Evolutionary conservation across 2,888 invertebrate genomes (phyloP).

Genomic region (Leucophenga montana): DNA sequence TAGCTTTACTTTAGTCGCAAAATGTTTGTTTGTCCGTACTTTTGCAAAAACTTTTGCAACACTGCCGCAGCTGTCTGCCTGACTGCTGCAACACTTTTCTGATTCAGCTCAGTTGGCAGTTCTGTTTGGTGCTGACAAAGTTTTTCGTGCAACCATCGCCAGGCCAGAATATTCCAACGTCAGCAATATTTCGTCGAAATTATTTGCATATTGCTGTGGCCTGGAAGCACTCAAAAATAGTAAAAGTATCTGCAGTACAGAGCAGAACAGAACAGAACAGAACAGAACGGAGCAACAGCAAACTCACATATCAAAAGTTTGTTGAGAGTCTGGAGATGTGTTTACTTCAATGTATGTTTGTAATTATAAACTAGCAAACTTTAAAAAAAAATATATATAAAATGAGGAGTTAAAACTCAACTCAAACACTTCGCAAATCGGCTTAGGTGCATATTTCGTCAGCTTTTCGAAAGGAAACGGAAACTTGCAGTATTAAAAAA

Average conservation of each 20-base stretch:
- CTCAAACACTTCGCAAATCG: not conserved
- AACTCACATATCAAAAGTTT: constrained; percentile 13
- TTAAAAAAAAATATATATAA: not conserved
- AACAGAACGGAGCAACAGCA: not conserved
- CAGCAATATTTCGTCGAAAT: constrained; percentile 27
- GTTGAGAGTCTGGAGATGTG: not conserved
- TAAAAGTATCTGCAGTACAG: too few species aligned
- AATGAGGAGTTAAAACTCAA: not conserved
- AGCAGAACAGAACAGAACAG: not conserved
- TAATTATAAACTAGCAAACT: constrained; percentile 19
- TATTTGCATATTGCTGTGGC: constrained; percentile 27
- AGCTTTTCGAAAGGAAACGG: not conserved
- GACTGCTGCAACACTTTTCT: not conserved
- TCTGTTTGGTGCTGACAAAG: constrained; percentile 7
- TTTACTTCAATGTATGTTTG: not conserved
- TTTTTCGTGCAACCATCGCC: not conserved
- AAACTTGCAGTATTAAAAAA: not conserved
- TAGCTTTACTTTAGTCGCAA: constrained; percentile 35
- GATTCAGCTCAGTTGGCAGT: not conserved
- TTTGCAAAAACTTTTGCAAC: constrained; percentile 58
- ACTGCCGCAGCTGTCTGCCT: not conserved
- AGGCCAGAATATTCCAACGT: not conserved
- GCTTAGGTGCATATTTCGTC: constrained; percentile 15
- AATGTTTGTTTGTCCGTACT: constrained; percentile 45
- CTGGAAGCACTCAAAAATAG: not conserved